Evolutionary conservation across 2,888 invertebrate species (phyloP), one percentile per base, ranked within the genome.

Genomic region (Tetranychus piercei): DNA sequence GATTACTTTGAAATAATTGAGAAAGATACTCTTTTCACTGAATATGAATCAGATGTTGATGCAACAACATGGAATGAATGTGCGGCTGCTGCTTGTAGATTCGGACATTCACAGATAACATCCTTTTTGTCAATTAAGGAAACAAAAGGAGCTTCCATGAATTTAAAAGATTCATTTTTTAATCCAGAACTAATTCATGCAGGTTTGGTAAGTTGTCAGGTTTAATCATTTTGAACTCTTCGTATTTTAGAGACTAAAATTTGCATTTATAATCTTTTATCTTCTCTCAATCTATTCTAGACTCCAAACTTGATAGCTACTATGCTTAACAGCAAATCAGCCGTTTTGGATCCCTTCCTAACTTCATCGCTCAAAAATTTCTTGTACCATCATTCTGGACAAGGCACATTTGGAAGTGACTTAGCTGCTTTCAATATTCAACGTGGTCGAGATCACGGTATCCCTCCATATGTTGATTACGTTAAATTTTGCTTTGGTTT

Each of bases 51-150:
- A 0, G 81, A 81, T 0, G 85, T 90, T 6, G 88, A 93, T 81
- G 88, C 92, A 0, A 85, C 87, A 7, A 86, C 92, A 74, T 89
- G 90, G 18, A 93, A 93, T 83, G 88, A 87, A 81, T 93, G 93
- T 83, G 89, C 92, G 7, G 69, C 74, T 9, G 79, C 92, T 0
- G 90, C 89, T 0, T 93, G 92, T 81, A 80, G 83, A 1, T 83
- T 83, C 75, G 83, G 83, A 1, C 83, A 84, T 77, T 77, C 77
- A n/a, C 77, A 77, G 44, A 73, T 78, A 44, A 84, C 92, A 74
- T 92, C 92, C 0, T 91, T 92, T 79, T 86, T 93, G 75, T 64
- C 55, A 6, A 55, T 55, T 7, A 15, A 15, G 9, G 11, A 55
- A 55, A 15, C 55, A 15, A 15, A 55, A 15, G 34, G 34, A 34